Base-by-base conservation (phyloP, 2,113 vertebrate genomes). In the Aptenodytes forsteri region DNA sequence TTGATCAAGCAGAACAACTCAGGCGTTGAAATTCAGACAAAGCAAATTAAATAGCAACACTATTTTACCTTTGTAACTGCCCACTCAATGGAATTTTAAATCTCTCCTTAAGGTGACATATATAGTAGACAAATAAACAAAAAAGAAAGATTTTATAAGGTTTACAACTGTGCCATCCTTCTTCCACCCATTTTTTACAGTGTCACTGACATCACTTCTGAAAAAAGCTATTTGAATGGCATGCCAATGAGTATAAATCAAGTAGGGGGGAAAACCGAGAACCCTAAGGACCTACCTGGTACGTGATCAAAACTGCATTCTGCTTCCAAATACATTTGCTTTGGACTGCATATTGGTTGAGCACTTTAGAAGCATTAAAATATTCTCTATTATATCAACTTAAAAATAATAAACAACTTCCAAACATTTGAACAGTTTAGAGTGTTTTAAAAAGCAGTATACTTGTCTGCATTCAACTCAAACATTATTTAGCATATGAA, bases 1-100 rank as follows among this genome's bases (percentile, higher is more conserved):
- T 61, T 67, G 75, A 91, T 86, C 83, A 90, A 88, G 78, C 44
- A 93, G 59, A 93, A 91, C 66, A 67, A 90, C 40, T 89, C 36
- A 34, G 30, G 71, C 11, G 1, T 2, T 87, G 90, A 93, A 94
- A 95, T 86, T 62, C 80, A 73, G 67, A 91, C 59, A 89, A 93
- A 92, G 67, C 38, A 83, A 94, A 90, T 52, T 54, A 90, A 90
- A 90, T 5, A 83, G 67, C 67, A 73, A 75, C 25, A 46, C 67
- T 67, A 67, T 65, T 90, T 70, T 88, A 87, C 55, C 38, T 90
- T 89, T 80, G 65, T 47, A 92, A 88, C 64, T 92, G 76, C 76
- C 79, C 76, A 90, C 65, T 73, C 71, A 66, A 66, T 22, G 32
- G 44, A 95, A 93, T 94, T 94, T 93, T 58, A 73, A 62, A 66